Base-by-base conservation (phyloP, 2,797 vertebrate species). In the Semaprochilodus insignis region DNA sequence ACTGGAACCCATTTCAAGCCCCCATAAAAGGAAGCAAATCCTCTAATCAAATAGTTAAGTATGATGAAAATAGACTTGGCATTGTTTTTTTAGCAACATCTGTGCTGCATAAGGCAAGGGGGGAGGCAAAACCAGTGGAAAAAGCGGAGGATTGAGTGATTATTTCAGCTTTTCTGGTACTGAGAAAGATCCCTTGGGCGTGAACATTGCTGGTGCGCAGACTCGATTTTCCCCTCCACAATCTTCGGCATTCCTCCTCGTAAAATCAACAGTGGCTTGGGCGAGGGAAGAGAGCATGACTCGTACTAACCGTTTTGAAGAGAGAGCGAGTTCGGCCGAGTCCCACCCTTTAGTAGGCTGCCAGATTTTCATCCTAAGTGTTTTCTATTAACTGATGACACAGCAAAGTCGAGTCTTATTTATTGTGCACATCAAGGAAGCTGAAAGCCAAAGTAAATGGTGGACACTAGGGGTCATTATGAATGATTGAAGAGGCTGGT, bases 51-150 rank as follows among this genome's bases (percentile, higher is more conserved):
- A 83, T 87, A 85, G 87, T 88, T 89, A 89, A 66, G 48, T 21
- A 80, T 87, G 87, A 87, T 88, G 88, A 89, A 93, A 94, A 95
- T 94, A 94, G 93, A 91, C 90, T 77, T 90, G 88, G 91, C 90
- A 88, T 82, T n/a, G 60, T 75, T 76, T 78, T n/a, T 71, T 57
- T 60, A 27, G 80, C 62, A 80, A 80, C 81, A 84, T 84, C 83
- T 85, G 77, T 40, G 31, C 77, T 83, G 83, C 70, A 80, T 77
- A 77, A 77, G n/a, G 59, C 31, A 48, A 63, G 51, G n/a, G 3
- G 27, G 67, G 51, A 59, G 81, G 62, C 36, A 74, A 75, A 44
- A 48, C 3, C 51, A 40, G 73, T n/a, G 84, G 80, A 82, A 84
- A 31, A 84, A 74, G 60, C 75, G 52, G 75, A 63, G 59, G 54